These are phyloP conservation scores for Chaetura pelagica DNA, from an alignment of 2,113 vertebrate genomes.

Conservation along the genomic window DNA sequence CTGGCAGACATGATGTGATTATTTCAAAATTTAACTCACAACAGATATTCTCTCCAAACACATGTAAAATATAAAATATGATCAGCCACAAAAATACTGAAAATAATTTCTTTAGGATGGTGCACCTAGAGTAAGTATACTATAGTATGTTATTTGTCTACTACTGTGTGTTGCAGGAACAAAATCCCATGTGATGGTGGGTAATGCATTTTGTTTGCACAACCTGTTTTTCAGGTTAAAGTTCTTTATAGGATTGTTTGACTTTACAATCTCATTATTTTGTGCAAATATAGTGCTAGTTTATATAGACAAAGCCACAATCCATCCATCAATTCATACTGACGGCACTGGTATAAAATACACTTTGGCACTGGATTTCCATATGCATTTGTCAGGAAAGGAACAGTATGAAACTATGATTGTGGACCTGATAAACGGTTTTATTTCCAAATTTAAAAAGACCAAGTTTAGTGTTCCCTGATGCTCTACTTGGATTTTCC, in stretches of 20 bases:
- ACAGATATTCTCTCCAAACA: neutral
- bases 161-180: neutral
- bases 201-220: neutral
- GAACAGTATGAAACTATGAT: neutral
- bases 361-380: neutral
- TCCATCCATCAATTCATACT: neutral
- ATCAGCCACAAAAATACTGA: neutral
- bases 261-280: neutral
- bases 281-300: neutral
- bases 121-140: neutral
- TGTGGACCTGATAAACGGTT: neutral
- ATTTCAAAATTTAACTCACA: neutral
- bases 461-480: neutral
- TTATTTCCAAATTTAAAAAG: neutral
- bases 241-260: neutral
- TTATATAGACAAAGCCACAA: neutral
- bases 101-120: neutral
- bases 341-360: neutral
- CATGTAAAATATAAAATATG: neutral
- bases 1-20: neutral
- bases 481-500: neutral
- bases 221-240: neutral
- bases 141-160: neutral
- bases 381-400: neutral
- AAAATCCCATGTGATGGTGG: neutral